phyloP scores from a whole-genome alignment of 2,113 vertebrate species.

The Apteryx mantelli region DNA sequence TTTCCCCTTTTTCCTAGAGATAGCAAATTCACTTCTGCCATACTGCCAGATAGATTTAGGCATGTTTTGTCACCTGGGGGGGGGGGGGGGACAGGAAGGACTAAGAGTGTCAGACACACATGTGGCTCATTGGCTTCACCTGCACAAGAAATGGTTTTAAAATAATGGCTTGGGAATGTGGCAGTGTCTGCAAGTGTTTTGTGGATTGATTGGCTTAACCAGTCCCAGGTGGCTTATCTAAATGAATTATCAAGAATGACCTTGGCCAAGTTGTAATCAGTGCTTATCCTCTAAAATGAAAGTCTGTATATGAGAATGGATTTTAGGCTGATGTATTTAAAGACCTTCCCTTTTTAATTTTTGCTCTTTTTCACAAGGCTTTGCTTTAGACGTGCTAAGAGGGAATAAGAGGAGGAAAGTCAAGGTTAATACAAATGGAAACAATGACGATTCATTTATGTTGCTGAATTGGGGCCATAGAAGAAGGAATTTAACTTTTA shows the following conservation, averaged over 20 bases:
- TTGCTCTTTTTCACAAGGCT: not conserved
- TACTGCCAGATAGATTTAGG: not conserved
- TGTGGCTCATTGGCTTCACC: not conserved
- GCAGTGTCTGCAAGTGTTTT: not conserved
- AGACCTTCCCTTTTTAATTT: fast-evolving
- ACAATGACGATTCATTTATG: not conserved
- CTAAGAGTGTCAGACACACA: not conserved
- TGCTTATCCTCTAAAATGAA: not conserved
- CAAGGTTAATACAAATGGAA: not conserved
- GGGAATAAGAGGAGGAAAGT: not conserved
- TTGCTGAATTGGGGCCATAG: not conserved
- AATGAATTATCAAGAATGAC: not conserved
- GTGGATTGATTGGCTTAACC: not conserved
- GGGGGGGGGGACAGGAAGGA: not conserved
- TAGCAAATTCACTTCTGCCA: not conserved
- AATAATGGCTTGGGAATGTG: not conserved
- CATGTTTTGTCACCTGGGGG: not conserved
- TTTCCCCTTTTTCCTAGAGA: not conserved
- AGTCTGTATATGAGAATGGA: not conserved
- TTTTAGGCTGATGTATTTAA: not conserved
- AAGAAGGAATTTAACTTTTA: not conserved
- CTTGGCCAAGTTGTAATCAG: not conserved
- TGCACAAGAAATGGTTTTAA: not conserved
- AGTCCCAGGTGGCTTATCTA: not conserved
- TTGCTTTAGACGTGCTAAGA: not conserved